phyloP scores from a whole-genome alignment of 2,888 invertebrate genomes.

The Perdita meconis region DNA sequence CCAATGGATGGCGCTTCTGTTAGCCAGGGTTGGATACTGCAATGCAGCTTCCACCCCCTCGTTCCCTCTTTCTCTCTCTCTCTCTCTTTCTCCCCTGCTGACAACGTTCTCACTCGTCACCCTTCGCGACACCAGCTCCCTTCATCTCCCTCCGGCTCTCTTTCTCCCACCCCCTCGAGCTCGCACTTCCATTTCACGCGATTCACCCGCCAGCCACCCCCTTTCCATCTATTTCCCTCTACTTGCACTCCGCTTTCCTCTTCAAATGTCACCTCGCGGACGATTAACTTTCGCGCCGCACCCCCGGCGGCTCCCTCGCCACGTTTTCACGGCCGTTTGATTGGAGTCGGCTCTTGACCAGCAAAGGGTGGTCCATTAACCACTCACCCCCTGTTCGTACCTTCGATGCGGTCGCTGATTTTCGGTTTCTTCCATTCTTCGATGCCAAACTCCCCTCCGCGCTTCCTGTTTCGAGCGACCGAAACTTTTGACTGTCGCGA shows the following conservation, averaged over 20 bases:
- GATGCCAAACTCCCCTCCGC: background rate
- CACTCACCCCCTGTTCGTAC: constrained; percentile 48
- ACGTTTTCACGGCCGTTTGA: constrained; percentile 66
- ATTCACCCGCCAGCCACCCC: constrained; percentile 41
- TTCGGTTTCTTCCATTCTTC: constrained; percentile 35
- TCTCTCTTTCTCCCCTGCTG: constrained; percentile 32
- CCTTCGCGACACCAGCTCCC: constrained; percentile 43
- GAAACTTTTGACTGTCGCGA: background rate
- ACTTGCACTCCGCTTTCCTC: constrained; percentile 60
- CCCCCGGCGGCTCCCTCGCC: background rate
- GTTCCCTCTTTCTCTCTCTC: constrained; percentile 51
- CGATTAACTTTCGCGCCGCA: constrained; percentile 66
- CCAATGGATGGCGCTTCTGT: constrained; percentile 68
- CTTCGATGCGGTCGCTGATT: constrained; percentile 14
- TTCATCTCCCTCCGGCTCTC: constrained; percentile 10
- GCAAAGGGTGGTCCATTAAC: constrained; percentile 63
- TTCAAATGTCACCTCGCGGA: constrained; percentile 70
- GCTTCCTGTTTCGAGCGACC: background rate
- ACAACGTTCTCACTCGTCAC: constrained; percentile 23
- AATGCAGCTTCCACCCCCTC: constrained; percentile 71
- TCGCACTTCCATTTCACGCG: constrained; percentile 64
- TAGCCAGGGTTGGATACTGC: constrained; percentile 68
- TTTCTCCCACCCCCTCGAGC: constrained; percentile 17
- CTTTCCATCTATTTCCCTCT: constrained; percentile 60
- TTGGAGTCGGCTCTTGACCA: constrained; percentile 65